Base-by-base conservation (phyloP, 2,113 vertebrate species). In the Rallus limicola region DNA sequence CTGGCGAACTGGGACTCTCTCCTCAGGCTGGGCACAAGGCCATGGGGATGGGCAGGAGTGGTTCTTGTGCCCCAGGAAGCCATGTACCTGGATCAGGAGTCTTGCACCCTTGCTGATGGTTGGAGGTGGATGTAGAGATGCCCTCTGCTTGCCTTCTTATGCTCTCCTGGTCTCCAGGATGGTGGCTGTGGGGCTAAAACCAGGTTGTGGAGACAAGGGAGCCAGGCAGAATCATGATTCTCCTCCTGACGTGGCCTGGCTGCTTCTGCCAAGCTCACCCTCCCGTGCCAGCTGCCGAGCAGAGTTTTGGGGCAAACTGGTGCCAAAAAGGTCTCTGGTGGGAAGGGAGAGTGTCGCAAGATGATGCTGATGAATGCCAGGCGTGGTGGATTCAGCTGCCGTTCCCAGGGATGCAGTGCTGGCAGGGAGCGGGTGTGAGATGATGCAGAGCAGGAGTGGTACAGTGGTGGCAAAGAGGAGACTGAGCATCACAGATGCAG, bases 281-380 rank as follows among this genome's bases (percentile, higher is more conserved):
- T 81, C 14, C 53, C 0, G 0, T 52, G 48, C 2, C 0, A 0
- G 7, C 29, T 48, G 75, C 67, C 5, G 26, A 55, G 67, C 31
- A 7, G 69, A 65, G 62, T 5, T 0, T 11, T 19, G 36, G 38
- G 62, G 3, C 65, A 58, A 9, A 53, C 8, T 33, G 70, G 75
- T 12, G 21, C 70, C 23, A 10, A 3, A 62, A 69, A 29, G 33
- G 31, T 11, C 31, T 24, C 33, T 26, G 69, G 56, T 67, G 78
- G 40, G 46, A 62, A 59, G 24, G 33, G 36, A 31, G 31, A 13
- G 34, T 1, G 72, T 4, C 29, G 81, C 10, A 9, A 1, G 42
- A 8, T 0, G 3, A 19, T 2, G 10, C 33, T 12, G 69, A 1
- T 28, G 88, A 16, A 6, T 21, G 62, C 56, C 56, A 11, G 26